Evolutionary conservation across 1,140 invertebrate species (phyloP).

Genomic region (Coelopa frigida): DNA sequence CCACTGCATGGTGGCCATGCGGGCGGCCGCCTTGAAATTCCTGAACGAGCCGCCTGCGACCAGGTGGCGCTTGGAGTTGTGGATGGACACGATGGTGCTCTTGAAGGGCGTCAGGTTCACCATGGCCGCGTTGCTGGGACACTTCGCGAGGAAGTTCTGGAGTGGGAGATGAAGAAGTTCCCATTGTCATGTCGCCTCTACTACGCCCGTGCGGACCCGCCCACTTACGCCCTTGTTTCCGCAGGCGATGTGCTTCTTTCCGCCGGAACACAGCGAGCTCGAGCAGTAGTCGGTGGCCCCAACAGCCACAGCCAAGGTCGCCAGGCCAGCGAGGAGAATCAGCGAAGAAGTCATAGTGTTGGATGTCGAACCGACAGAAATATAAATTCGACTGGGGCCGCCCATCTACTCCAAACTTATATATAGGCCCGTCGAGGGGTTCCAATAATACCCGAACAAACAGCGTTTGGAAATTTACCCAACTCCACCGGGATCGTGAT

Average conservation of each 20-base stretch:
- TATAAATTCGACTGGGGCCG: no score
- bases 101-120: not conserved
- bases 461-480: no score
- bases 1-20: slow-evolving; percentile 14
- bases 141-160: not conserved
- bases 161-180: no score
- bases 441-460: no score
- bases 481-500: no score
- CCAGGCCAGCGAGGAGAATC: no score
- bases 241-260: not conserved
- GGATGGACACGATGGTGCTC: not conserved
- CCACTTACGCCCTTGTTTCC: not conserved
- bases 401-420: no score
- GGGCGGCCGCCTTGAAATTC: not conserved
- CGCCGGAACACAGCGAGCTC: not conserved
- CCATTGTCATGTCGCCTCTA: no score
- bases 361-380: no score
- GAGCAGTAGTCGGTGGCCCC: slow-evolving; percentile 5
- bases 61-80: slow-evolving; percentile 8
- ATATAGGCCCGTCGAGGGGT: no score
- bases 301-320: not conserved
- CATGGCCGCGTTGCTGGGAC: not conserved
- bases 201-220: no score
- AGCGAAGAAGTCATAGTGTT: no score
- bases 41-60: slow-evolving; percentile 8